Base-by-base conservation (phyloP, 2,113 vertebrate genomes). In the Nycticebus coucang region DNA sequence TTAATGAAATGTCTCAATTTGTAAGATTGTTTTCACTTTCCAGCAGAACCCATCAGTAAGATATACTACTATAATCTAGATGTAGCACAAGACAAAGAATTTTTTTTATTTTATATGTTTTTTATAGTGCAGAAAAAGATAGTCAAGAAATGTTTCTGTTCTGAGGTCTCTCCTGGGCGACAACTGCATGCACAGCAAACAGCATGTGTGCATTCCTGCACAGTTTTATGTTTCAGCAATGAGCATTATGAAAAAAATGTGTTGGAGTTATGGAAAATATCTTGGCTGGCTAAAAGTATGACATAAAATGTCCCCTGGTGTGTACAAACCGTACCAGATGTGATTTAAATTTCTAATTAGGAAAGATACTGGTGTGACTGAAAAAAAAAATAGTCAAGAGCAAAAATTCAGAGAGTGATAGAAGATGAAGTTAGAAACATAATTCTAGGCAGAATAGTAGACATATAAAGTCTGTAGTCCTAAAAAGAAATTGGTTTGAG, bases 1-100 rank as follows among this genome's bases (percentile, higher is more conserved):
- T 98, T 98, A 98, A 98, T 94, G 91, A 97, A 97, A 89, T 87
- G 37, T 87, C 81, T 68, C 53, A 81, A 96, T 96, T 87, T 87
- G 57, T 88, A 95, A 97, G 94, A 97, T 95, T 91, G 89, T 91
- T 93, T 95, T 78, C 97, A 96, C 94, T 97, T 98, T 95, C 94
- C 82, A 96, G 93, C n/a, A 82, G 64, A 45, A 35, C 91, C 96
- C 78, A 77, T 95, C 91, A 62, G 11, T 83, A 82, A 89, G n/a
- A 82, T 12, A 69, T 14, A 93, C 30, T 45, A 18, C 91, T 19
- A 60, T 26, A 55, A 78, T 50, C 45, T 50, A 84, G 93, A 91
- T 94, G 45, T 9, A 60, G 28, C 60, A 12, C 12, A 33, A 95
- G 80, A 87, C 69, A 97, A 69, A 88, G 69, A 81, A 41, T 41